Conservation (phyloP, 37 sponge, comb jelly and placozoan species). For the Halisarca cf. caerulea region DNA sequence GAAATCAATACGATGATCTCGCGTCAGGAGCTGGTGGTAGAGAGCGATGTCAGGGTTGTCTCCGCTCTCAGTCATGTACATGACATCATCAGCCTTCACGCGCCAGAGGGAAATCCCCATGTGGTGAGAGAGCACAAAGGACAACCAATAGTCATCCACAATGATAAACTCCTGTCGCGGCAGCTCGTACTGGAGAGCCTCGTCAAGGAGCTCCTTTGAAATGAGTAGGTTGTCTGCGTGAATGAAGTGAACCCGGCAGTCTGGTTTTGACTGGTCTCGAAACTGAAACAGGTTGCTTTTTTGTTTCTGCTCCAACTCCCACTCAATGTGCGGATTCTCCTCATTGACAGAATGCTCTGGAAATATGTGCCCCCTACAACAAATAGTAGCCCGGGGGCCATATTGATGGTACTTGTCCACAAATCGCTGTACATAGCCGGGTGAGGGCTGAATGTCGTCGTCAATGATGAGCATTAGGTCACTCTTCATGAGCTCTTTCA, state of each 20-base stretch:
- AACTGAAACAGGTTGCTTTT: not conserved
- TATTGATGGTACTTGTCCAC: conserved; percentile 50
- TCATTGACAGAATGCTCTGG: conserved; percentile 25
- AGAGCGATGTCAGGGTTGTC: conserved; percentile 55
- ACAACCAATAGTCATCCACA: conserved; percentile 75
- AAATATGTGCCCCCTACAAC: conserved; percentile 70
- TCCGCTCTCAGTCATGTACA: conserved; percentile 22
- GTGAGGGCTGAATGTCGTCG: conserved; percentile 55
- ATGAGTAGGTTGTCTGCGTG: conserved; percentile 70
- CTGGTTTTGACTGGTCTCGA: not conserved
- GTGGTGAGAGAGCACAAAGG: conserved; percentile 69
- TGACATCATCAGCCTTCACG: conserved; percentile 47
- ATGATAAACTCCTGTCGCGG: conserved; percentile 53
- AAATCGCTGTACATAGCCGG: conserved; percentile 46
- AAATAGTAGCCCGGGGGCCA: conserved; percentile 51
- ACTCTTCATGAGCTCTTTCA: conserved; percentile 50
- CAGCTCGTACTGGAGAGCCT: conserved; percentile 31
- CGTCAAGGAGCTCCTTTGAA: conserved; percentile 34
- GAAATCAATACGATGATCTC: conserved; percentile 59
- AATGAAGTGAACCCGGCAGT: conserved; percentile 54
- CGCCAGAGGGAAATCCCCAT: conserved; percentile 50
- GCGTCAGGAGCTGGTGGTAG: conserved; percentile 37
- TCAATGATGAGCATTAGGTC: conserved; percentile 61
- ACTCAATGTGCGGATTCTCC: conserved; percentile 50
- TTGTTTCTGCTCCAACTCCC: conserved; percentile 35